Evolutionary conservation across 2,888 invertebrate genomes (phyloP).

Genomic region (Sarcophaga carnaria): DNA sequence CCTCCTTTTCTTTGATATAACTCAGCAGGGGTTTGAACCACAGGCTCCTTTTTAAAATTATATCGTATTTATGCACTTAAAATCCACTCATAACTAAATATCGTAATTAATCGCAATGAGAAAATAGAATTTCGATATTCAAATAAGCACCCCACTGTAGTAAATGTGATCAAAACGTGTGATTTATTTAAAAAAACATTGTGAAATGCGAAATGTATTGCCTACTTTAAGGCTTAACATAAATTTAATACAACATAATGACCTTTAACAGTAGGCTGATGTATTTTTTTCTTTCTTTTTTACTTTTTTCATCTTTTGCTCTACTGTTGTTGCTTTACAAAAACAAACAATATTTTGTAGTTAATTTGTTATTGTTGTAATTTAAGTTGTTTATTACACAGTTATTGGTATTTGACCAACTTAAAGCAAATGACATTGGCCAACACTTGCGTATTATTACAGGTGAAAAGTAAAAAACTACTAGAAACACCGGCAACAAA

Average conservation of each 20-base stretch:
- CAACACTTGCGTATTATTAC: conserved; percentile 51
- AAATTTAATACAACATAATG: conserved; percentile 42
- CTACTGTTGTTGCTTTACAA: conserved; percentile 10
- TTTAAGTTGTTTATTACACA: not conserved
- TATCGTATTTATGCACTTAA: too few species aligned
- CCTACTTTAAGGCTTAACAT: conserved; percentile 71
- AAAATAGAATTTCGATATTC: too few species aligned
- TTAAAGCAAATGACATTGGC: conserved; percentile 76
- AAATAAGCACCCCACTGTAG: too few species aligned
- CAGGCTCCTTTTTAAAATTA: too few species aligned
- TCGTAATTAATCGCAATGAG: too few species aligned
- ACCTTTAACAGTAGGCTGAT: conserved; percentile 75
- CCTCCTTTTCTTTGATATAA: too few species aligned
- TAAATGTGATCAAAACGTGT: not conserved
- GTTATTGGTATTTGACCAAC: conserved; percentile 27
- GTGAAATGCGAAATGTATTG: conserved; percentile 22
- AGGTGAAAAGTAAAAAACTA: conserved; percentile 60
- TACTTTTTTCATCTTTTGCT: not conserved
- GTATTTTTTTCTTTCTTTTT: conserved; percentile 8
- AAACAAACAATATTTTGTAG: not conserved
- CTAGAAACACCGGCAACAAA: not conserved
- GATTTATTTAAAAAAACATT: too few species aligned
- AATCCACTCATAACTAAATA: too few species aligned
- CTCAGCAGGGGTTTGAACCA: too few species aligned
- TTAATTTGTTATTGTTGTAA: conserved; percentile 25